Base-by-base conservation (phyloP, 2,888 invertebrate genomes). In the Phaonia tiefii region DNA sequence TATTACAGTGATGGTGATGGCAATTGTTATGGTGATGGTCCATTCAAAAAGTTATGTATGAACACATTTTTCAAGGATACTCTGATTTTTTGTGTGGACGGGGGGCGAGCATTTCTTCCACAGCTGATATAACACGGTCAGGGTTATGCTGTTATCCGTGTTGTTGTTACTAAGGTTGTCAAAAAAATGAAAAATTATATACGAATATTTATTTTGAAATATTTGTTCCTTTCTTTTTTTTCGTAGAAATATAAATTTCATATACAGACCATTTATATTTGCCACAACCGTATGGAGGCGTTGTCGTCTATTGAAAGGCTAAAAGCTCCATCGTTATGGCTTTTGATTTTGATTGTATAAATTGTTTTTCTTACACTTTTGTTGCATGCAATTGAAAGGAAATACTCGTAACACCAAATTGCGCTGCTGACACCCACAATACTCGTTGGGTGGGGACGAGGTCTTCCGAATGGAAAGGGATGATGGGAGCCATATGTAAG, bases 41-140 rank as follows among this genome's bases (percentile, higher is more conserved):
- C 49, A 26, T 11, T 51, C 26, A 15, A 51, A 66, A 66, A 37
- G 39, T 76, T 76, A 74, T 70, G 65, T 56, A 66, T 58, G 46
- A 37, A 37, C 31, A 13, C 56, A 42, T 54, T 8, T 13, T 56
- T 42, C 63, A 63, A 58, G 66, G 71, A 65, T 39, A 71, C n/a
- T n/a, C n/a, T 66, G 31, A 7, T 20, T 54, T 37, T 65, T 44
- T 63, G 8, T 39, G 11, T 63, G n/a, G 51, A 56, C 7, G 49
- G 17, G n/a, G 49, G 49, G 49, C n/a, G n/a, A n/a, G n/a, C n/a
- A n/a, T n/a, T n/a, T 17, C 22, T 22, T 20, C 51, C 20, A 39
- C 37, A 67, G 74, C 17, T 72, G 56, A 63, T 72, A 69, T 63
- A 78, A 81, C 72, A 81, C 75, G 81, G 81, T 72, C 81, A 81